phyloP scores from a whole-genome alignment of 2,888 invertebrate species.

The Operophtera brumata region DNA sequence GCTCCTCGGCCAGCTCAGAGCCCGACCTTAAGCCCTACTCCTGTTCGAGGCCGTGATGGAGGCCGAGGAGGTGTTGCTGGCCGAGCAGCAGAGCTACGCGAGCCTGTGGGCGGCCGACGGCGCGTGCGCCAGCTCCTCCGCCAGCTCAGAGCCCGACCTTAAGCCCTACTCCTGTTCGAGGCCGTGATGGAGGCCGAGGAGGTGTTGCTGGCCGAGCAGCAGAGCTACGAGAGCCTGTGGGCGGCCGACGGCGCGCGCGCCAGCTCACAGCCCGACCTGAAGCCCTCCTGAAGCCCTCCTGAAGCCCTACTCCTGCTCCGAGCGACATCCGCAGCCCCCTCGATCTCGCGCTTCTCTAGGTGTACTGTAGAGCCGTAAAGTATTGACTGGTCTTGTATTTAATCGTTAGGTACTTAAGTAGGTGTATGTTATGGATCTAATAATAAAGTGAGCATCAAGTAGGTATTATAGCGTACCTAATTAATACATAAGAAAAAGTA shows the following conservation, averaged over 20 bases:
- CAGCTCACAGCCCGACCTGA: slow-evolving; percentile 37
- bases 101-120: slow-evolving; percentile 65
- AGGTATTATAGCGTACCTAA: no score
- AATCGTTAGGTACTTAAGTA: no score
- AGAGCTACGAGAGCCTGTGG: slow-evolving; percentile 68
- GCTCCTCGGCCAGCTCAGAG: slow-evolving; percentile 36
- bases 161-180: no score
- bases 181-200: slow-evolving; percentile 70
- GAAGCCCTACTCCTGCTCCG: no score
- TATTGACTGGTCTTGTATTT: no score
- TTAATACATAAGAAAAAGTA: no score
- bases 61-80: slow-evolving; percentile 67
- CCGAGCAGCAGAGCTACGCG: slow-evolving; percentile 70
- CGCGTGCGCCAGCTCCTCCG: slow-evolving; percentile 14
- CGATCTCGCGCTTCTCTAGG: no score
- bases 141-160: slow-evolving; percentile 43
- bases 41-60: slow-evolving; percentile 66
- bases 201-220: slow-evolving; percentile 68
- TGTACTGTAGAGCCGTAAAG: no score
- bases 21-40: slow-evolving; percentile 32
- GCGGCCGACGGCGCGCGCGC: slow-evolving; percentile 35
- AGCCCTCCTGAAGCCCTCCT: slow-evolving; percentile 15
- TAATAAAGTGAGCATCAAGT: no score
- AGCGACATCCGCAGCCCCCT: no score
- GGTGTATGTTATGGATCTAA: no score